phyloP scores from a whole-genome alignment of 2,888 invertebrate genomes.

The Liposcelis brunnea region DNA sequence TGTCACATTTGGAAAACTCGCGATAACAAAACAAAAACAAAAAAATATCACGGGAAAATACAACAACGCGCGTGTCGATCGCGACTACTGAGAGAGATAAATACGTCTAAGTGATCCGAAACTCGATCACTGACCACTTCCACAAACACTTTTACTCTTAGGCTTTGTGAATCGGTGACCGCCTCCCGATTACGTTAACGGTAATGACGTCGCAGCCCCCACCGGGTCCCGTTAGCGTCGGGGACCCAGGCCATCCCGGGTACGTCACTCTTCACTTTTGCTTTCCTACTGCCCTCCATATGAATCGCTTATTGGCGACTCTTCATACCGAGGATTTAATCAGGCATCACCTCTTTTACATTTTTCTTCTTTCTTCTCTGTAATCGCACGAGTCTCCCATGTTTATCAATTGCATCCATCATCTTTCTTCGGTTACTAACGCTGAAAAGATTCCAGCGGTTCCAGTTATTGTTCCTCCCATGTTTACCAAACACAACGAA shows the following conservation, averaged over 20 bases:
- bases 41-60: too few species aligned
- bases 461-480: not conserved
- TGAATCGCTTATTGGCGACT: slow-evolving; percentile 8
- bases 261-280: not conserved
- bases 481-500: not conserved
- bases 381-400: not conserved
- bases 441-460: not conserved
- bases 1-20: too few species aligned
- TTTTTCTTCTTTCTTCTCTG: slow-evolving; percentile 1
- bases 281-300: slow-evolving; percentile 8
- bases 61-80: too few species aligned
- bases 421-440: not conserved
- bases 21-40: too few species aligned
- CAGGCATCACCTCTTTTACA: slow-evolving; percentile 8
- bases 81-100: too few species aligned
- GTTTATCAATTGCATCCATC: not conserved
- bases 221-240: slow-evolving; percentile 7
- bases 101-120: too few species aligned
- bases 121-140: not conserved
- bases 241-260: slow-evolving; percentile 5
- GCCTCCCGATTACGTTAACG: slow-evolving; percentile 8
- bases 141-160: slow-evolving; percentile 6
- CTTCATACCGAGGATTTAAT: slow-evolving; percentile 6
- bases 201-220: not conserved
- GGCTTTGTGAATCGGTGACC: not conserved